Conservation (phyloP, 2,888 invertebrate genomes). For the Cataglyphis rosenhaueri region DNA sequence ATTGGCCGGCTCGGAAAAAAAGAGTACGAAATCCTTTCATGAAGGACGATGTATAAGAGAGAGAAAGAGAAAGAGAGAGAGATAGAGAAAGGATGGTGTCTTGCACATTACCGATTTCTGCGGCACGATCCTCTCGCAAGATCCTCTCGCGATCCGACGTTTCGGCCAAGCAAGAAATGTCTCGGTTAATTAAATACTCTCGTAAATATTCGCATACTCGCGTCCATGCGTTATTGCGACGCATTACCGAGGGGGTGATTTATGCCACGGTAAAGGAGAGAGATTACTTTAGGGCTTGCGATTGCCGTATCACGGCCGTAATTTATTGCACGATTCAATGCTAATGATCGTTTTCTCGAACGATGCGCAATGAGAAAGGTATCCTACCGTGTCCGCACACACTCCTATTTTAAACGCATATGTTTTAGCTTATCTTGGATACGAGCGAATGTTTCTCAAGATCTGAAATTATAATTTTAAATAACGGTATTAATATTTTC, state of each 20-base stretch:
- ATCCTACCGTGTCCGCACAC: slow-evolving; percentile 9
- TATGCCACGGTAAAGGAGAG: slow-evolving; percentile 32
- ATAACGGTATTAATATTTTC: not conserved
- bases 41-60: not conserved
- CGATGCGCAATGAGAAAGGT: slow-evolving; percentile 41
- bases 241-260: slow-evolving; percentile 48
- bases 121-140: not conserved
- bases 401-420: slow-evolving; percentile 41
- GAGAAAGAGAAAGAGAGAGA: not conserved
- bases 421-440: slow-evolving; percentile 29
- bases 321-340: slow-evolving; percentile 55
- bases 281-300: slow-evolving; percentile 46
- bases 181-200: slow-evolving; percentile 41
- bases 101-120: slow-evolving; percentile 35
- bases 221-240: slow-evolving; percentile 40
- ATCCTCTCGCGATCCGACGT: slow-evolving; percentile 5
- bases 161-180: slow-evolving; percentile 9
- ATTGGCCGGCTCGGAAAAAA: slow-evolving; percentile 66
- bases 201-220: slow-evolving; percentile 48
- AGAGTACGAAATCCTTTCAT: slow-evolving; percentile 38
- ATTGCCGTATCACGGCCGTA: slow-evolving; percentile 48
- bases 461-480: slow-evolving; percentile 32
- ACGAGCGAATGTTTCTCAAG: not conserved
- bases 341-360: slow-evolving; percentile 51
- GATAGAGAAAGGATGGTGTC: not conserved